Base-by-base conservation (phyloP, 2,888 invertebrate species). In the Iselma pallidipennis region DNA sequence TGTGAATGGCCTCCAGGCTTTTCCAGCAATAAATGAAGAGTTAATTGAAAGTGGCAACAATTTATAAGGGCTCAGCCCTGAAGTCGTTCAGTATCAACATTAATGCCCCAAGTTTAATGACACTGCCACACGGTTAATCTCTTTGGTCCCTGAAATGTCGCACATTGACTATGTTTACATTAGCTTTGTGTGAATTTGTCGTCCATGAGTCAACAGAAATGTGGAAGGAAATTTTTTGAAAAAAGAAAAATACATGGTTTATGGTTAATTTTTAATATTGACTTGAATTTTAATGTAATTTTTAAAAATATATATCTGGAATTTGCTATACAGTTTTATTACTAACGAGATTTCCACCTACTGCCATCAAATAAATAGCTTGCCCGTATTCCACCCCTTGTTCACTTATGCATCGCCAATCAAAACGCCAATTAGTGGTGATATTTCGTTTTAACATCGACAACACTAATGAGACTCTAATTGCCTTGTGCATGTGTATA, bases 71-170 rank as follows among this genome's bases (percentile, higher is more conserved):
- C 65, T 61, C 63, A 54, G 49, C 57, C 5, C 45, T 45, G 58
- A 52, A 66, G 69, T 69, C 66, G 58, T 65, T 69, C 57, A 56
- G 59, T 60, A 66, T 69, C 63, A 68, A 55, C 60, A 54, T 55
- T 71, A 71, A 71, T 67, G 59, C 68, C 64, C 52, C 57, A 67
- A 72, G 72, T 69, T 72, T 70, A 72, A 72, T 72, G 68, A 63
- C 69, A 65, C 68, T 67, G 66, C 59, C 66, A 67, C 65, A 56
- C 49, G 50, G 37, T 55, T 55, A 59, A 62, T 55, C 58, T 48
- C 23, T 52, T 21, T 19, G n/a, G 31, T 33, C 33, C 52, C 31
- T 29, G 14, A 29, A 52, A 33, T 23, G 2, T 52, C 31, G 29
- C 21, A 31, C 16, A 50, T 16, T 26, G 10, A 29, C 29, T n/a